Evolutionary conservation across 2,888 invertebrate genomes (phyloP).

Genomic region (Entomobrya multifasciata): DNA sequence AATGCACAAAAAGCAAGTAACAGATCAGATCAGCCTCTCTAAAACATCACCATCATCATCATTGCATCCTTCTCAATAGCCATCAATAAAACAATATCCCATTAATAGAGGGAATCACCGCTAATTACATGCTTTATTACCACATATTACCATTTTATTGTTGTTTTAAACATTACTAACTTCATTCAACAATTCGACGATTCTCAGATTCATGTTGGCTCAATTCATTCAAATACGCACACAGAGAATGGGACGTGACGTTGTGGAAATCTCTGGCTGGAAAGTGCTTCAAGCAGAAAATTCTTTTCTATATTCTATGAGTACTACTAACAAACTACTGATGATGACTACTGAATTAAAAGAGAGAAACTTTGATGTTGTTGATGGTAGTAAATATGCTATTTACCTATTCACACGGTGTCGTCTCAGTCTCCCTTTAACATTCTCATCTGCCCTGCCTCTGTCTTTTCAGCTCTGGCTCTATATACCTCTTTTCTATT

Average conservation of each 20-base stretch:
- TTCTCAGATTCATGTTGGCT: neutral
- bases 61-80: no score
- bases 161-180: neutral
- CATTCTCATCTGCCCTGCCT: constrained; percentile 3
- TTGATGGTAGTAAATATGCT: neutral
- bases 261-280: neutral
- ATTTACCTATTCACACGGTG: constrained; percentile 27
- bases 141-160: constrained; percentile 31
- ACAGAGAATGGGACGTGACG: neutral
- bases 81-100: neutral
- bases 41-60: neutral
- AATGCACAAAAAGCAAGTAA: no score
- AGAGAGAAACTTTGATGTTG: constrained; percentile 13
- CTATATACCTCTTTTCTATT: neutral
- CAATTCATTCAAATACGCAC: constrained; percentile 1
- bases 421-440: neutral
- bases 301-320: constrained; percentile 2
- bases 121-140: constrained; percentile 33
- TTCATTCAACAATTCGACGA: neutral
- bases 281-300: constrained; percentile 7
- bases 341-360: neutral
- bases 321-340: neutral
- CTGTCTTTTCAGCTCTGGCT: neutral
- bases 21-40: no score
- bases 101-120: constrained; percentile 17